Percentiles rank a stretch among this genome's conserved stretches.
These are phyloP conservation scores for Aphidoletes aphidimyza DNA, from an alignment of 2,888 invertebrate genomes.

Conservation along the genomic window DNA sequence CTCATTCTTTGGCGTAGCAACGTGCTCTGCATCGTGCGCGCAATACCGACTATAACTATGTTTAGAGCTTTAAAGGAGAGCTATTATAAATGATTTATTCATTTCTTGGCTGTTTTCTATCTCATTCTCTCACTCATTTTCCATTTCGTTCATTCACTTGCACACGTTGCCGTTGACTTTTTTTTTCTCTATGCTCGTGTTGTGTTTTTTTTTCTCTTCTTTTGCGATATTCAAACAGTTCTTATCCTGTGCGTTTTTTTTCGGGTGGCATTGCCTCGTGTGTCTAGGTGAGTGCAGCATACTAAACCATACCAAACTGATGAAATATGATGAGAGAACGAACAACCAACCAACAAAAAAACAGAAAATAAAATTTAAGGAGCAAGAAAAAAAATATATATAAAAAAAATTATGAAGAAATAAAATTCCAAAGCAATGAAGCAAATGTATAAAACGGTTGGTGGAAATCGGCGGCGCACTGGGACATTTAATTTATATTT, in stretches of 20 bases:
- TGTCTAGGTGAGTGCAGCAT: too few relatives aligned
- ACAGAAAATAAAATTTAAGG: too few relatives aligned
- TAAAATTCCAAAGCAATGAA: not conserved
- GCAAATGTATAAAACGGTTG: not conserved
- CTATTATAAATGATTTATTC: constrained; percentile 38
- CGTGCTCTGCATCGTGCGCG: constrained; percentile 6
- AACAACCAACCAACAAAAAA: too few relatives aligned
- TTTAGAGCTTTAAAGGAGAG: not conserved
- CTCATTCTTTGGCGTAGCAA: not conserved
- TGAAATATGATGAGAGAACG: constrained; percentile 11
- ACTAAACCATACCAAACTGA: not conserved
- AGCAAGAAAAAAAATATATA: too few relatives aligned
- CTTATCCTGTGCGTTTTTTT: not conserved
- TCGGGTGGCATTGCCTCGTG: too few relatives aligned
- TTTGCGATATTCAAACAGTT: too few relatives aligned
- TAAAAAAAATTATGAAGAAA: not conserved
- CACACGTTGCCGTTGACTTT: not conserved
- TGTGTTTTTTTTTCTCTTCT: too few relatives aligned
- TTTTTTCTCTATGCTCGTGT: too few relatives aligned
- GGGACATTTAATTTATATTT: constrained; percentile 40
- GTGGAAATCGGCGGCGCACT: not conserved
- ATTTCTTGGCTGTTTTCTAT: constrained; percentile 8
- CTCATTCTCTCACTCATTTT: too few relatives aligned
- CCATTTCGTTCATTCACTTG: too few relatives aligned
- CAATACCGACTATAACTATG: constrained; percentile 15